These are phyloP conservation scores for Dolichotis patagonum DNA, from an alignment of 2,113 vertebrate species.

Conservation along the genomic window DNA sequence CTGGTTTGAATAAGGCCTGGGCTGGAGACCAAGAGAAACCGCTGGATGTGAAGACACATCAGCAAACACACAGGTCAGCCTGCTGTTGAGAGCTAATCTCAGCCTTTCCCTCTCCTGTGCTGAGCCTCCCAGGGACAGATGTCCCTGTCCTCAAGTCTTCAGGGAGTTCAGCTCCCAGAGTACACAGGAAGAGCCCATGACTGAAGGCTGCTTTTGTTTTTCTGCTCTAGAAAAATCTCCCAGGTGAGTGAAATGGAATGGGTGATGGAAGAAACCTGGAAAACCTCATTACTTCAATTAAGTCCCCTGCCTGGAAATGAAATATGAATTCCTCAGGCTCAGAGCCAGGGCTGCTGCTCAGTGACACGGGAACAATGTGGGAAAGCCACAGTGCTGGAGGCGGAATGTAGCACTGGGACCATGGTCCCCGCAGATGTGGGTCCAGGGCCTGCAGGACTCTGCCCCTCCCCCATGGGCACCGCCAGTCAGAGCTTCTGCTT, in stretches of 20 bases:
- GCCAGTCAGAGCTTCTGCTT: neutral
- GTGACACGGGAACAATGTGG: neutral
- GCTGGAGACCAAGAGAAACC: neutral
- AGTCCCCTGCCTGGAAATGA: neutral
- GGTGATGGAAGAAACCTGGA: neutral
- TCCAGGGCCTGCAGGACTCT: too few relatives aligned
- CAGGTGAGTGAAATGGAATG: neutral
- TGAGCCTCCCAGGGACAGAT: neutral
- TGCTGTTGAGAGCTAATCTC: rapidly evolving
- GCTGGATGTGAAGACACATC: neutral
- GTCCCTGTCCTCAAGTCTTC: rapidly evolving
- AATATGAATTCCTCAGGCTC: neutral
- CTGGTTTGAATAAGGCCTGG: neutral
- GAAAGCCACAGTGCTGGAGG: neutral
- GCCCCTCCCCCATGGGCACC: neutral
- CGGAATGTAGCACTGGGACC: neutral
- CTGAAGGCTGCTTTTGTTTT: neutral
- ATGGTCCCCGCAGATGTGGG: too few relatives aligned
- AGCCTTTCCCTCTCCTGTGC: neutral
- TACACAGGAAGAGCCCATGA: neutral
- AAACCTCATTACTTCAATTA: neutral
- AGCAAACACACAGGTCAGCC: rapidly evolving
- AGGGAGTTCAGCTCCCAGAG: too few relatives aligned
- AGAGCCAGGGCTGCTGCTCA: neutral
- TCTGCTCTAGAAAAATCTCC: neutral